phyloP scores from a whole-genome alignment of 2,797 vertebrate species.

The Falco rusticolus region DNA sequence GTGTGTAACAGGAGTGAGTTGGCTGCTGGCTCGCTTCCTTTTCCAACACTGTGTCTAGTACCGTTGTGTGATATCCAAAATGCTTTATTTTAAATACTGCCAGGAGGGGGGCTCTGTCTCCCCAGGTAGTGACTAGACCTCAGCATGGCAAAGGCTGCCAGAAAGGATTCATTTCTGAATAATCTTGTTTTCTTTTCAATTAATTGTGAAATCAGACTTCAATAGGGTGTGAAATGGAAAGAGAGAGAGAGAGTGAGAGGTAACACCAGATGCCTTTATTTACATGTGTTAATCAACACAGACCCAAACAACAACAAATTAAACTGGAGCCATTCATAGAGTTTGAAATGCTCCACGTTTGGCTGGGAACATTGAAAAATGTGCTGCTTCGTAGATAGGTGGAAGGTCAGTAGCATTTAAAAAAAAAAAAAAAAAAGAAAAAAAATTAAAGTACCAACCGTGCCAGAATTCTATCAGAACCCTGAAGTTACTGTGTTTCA shows the following conservation, averaged over 20 bases:
- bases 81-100: neutral
- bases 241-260: neutral
- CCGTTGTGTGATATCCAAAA: neutral
- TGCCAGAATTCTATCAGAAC: neutral
- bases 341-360: neutral
- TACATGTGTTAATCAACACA: constrained; percentile 26
- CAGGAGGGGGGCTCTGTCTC: neutral
- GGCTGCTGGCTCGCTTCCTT: neutral
- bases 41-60: neutral
- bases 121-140: neutral
- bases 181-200: neutral
- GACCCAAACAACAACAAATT: neutral
- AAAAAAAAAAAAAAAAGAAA: too few species aligned
- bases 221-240: constrained; percentile 35
- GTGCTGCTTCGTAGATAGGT: neutral
- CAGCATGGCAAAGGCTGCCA: neutral
- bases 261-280: constrained; percentile 38
- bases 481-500: neutral
- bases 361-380: neutral
- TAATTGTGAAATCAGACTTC: neutral
- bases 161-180: neutral
- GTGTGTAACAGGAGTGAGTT: neutral
- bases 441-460: neutral
- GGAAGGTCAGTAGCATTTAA: neutral
- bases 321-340: neutral